These are phyloP conservation scores for Scaptomyza flava DNA, from an alignment of 2,888 invertebrate genomes.

Conservation along the genomic window DNA sequence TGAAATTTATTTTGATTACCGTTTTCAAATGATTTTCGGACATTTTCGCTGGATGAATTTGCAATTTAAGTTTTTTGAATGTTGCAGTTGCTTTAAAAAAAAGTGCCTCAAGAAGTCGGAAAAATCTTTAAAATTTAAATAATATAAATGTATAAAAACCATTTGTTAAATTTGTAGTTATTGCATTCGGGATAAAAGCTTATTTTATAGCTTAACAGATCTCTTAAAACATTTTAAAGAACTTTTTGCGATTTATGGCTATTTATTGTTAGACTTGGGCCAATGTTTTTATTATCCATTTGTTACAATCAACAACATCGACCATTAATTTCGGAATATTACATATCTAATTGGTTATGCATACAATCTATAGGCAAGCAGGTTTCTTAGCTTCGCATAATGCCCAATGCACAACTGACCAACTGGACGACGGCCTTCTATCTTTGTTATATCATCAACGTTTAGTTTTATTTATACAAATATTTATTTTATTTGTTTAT, in stretches of 20 bases:
- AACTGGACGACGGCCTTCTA: constrained; percentile 43
- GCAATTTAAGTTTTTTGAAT: constrained; percentile 41
- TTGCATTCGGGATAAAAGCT: constrained; percentile 3
- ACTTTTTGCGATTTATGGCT: constrained; percentile 10
- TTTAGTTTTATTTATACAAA: constrained; percentile 37
- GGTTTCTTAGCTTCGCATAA: constrained; percentile 22
- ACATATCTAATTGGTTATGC: constrained; percentile 58
- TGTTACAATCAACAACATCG: constrained; percentile 51
- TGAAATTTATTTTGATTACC: constrained; percentile 2
- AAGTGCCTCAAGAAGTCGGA: constrained; percentile 35
- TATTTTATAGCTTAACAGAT: constrained; percentile 19
- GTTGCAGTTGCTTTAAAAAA: constrained; percentile 40
- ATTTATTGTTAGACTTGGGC: constrained; percentile 33
- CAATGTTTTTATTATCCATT: constrained; percentile 32
- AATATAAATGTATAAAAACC: background rate
- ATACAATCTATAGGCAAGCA: constrained; percentile 25
- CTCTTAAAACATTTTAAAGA: constrained; percentile 33
- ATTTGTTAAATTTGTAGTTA: constrained; percentile 1
- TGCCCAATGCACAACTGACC: constrained; percentile 36
- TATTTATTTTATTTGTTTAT: constrained; percentile 41
- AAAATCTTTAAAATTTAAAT: constrained; percentile 17
- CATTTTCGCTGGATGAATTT: constrained; percentile 14
- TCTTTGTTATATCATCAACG: constrained; percentile 22
- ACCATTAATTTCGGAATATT: constrained; percentile 43
- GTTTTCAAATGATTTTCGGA: constrained; percentile 14